phyloP scores from a whole-genome alignment of 2,797 vertebrate genomes.

The Muraenolepis orangiensis region DNA sequence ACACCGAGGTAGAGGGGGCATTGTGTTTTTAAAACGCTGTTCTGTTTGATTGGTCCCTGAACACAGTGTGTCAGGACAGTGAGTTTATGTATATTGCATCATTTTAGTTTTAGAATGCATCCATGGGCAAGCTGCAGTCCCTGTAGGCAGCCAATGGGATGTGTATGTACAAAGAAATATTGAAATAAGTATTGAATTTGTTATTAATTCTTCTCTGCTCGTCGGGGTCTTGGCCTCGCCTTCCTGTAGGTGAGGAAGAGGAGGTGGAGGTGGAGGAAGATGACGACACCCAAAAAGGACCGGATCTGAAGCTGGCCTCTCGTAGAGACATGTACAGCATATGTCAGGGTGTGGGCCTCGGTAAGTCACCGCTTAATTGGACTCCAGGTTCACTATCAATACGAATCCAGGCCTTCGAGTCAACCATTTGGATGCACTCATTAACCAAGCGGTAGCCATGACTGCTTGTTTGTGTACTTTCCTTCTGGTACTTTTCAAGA shows the following conservation, averaged over 20 bases:
- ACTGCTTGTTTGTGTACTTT: too few relatives aligned
- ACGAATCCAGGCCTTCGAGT: not conserved
- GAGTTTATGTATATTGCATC: not conserved
- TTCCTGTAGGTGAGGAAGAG: conserved; percentile 76
- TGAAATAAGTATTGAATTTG: not conserved
- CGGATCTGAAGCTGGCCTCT: conserved; percentile 96
- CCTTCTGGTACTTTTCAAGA: not conserved
- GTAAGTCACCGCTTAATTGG: conserved; percentile 63
- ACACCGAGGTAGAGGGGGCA: too few relatives aligned
- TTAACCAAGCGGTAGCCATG: not conserved
- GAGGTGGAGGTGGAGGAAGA: conserved; percentile 75
- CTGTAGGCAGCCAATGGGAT: not conserved
- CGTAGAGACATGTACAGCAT: conserved; percentile 99
- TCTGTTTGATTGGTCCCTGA: not conserved
- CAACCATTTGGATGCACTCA: not conserved
- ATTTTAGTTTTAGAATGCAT: not conserved
- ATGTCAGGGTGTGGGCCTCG: conserved; percentile 92
- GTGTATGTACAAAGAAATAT: not conserved
- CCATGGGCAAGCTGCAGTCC: not conserved
- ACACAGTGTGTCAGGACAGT: too few relatives aligned
- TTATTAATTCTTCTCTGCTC: not conserved
- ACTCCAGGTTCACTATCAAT: not conserved
- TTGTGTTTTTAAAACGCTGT: too few relatives aligned
- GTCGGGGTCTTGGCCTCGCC: not conserved
- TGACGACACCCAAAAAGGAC: conserved; percentile 90